Percentiles rank a stretch among this genome's conserved stretches.
Conservation (phyloP, 2,113 vertebrate genomes). For the Ploceus nigricollis region DNA sequence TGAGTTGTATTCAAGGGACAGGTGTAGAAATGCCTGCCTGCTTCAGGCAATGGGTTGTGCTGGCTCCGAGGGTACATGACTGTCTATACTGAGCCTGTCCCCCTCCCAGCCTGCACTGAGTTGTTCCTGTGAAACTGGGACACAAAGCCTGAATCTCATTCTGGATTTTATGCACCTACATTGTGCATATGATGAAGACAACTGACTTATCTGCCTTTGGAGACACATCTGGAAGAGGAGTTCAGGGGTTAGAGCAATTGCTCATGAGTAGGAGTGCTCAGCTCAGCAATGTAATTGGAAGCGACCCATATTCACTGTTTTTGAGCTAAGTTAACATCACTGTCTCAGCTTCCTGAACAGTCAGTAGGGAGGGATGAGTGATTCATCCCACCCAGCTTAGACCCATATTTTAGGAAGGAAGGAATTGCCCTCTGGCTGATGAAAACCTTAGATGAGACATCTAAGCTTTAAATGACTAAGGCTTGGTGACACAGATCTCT, state of each 20-base stretch:
- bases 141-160: not conserved
- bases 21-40: not conserved
- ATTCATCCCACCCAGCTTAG: constrained; percentile 21
- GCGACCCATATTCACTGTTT: not conserved
- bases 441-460: constrained; percentile 19
- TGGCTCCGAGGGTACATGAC: not conserved
- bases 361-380: constrained; percentile 20
- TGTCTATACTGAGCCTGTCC: not conserved
- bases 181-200: not conserved
- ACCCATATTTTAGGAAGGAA: constrained; percentile 18
- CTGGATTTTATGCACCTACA: not conserved
- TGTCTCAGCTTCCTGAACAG: constrained; percentile 44
- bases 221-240: not conserved
- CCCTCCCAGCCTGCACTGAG: not conserved
- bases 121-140: not conserved
- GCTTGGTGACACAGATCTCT: not conserved
- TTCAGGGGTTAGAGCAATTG: not conserved
- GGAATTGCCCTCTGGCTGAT: not conserved
- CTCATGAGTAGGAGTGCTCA: not conserved
- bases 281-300: not conserved
- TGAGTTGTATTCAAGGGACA: not conserved
- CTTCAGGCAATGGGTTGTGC: not conserved
- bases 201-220: not conserved
- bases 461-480: constrained; percentile 25
- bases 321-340: not conserved